Base-by-base conservation (phyloP, 2,888 invertebrate species). In the Acronicta aceris region DNA sequence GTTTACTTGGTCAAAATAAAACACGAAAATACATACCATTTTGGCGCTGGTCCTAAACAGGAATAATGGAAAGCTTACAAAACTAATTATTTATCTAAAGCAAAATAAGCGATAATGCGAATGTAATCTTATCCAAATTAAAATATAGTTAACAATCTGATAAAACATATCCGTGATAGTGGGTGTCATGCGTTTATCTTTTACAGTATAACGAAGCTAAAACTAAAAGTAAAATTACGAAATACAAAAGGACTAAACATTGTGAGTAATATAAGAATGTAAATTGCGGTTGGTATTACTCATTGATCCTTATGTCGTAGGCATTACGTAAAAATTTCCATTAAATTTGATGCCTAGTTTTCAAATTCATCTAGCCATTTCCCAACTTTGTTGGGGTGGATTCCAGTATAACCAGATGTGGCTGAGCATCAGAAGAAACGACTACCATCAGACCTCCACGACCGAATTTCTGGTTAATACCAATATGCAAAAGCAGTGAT, bases 1-100 rank as follows among this genome's bases (percentile, higher is more conserved):
- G 5, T 33, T 12, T 30, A 10, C 30, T 30, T 10, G 21, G 21
- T 21, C 21, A 17, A 41, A 30, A 47, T 40, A 48, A 56, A 38
- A 27, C 0, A 47, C n/a, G 13, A 13, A 67, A n/a, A 15, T 55
- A 82, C 92, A 85, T 85, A 92, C 92, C 92, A 92, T 92, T 68
- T 71, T 87, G 70, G 59, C 79, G 87, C 87, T 84, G 85, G 85
- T 81, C 68, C 63, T 63, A 71, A 78, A 78, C 68, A 71, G 69
- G 76, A 86, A 76, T 78, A 80, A 59, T 71, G 47, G 33, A 64
- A 65, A 66, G 60, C 41, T 12, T 36, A 36, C 30, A 57, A 49
- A 43, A 54, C 40, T 59, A 56, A 59, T 64, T 52, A 38, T n/a
- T 59, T 82, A 81, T 81, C 81, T 73, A 61, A 83, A 79, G 76